Conservation (phyloP, 2,888 invertebrate species). For the Mythimna ferrago region DNA sequence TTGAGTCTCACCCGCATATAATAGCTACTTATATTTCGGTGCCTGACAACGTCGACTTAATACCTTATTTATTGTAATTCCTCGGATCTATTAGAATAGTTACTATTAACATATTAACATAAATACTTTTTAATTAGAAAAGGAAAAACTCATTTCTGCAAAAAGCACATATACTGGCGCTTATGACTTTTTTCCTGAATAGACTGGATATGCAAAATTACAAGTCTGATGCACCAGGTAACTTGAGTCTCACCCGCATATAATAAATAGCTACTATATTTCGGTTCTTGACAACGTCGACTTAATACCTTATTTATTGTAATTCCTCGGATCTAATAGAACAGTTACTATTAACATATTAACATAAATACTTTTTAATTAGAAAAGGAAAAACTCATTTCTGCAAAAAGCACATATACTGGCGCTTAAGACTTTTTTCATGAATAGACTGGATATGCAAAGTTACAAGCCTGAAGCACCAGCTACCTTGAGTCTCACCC, state of each 20-base stretch:
- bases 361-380: too few species aligned
- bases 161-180: too few species aligned
- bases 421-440: too few species aligned
- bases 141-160: too few species aligned
- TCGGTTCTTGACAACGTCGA: constrained; percentile 81
- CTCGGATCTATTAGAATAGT: constrained; percentile 51
- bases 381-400: too few species aligned
- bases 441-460: constrained; percentile 33
- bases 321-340: constrained; percentile 72
- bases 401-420: too few species aligned
- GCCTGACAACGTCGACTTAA: constrained; percentile 82
- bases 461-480: constrained; percentile 41
- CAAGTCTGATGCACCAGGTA: constrained; percentile 34
- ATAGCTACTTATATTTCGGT: constrained; percentile 74
- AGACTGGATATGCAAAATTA: constrained; percentile 47
- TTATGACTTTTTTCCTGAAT: too few species aligned
- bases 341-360: too few species aligned
- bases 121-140: too few species aligned
- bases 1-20: constrained; percentile 54
- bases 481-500: constrained; percentile 43
- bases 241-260: constrained; percentile 45
- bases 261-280: constrained; percentile 69
- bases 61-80: constrained; percentile 88
- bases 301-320: constrained; percentile 88
- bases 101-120: too few species aligned